phyloP scores from a whole-genome alignment of 2,888 invertebrate species.

The Ormyrus labotus region DNA sequence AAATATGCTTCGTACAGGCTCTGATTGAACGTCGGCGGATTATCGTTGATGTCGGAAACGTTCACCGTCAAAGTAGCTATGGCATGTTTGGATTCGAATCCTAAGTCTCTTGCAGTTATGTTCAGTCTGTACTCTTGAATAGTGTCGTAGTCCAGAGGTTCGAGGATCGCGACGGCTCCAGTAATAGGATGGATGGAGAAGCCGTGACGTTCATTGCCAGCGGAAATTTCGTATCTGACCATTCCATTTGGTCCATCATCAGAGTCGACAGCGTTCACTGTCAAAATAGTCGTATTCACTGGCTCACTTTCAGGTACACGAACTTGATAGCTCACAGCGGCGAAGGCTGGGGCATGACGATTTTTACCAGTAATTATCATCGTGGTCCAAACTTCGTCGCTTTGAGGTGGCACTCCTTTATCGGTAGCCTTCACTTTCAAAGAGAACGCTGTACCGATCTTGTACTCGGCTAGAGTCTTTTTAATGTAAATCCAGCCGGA shows the following conservation, averaged over 20 bases:
- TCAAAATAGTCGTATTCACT: conserved; percentile 89
- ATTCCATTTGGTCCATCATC: conserved; percentile 94
- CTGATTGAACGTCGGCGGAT: conserved; percentile 91
- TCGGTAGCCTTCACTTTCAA: conserved; percentile 88
- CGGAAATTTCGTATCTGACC: conserved; percentile 88
- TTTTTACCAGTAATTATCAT: conserved; percentile 93
- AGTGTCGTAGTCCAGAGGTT: conserved; percentile 90
- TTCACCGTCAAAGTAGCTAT: conserved; percentile 90
- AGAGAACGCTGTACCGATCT: conserved; percentile 78
- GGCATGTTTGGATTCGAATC: conserved; percentile 86
- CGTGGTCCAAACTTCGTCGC: conserved; percentile 84
- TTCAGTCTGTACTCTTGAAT: conserved; percentile 90
- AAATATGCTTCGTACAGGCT: conserved; percentile 86
- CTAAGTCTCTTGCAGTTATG: conserved; percentile 91
- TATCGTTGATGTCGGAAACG: conserved; percentile 95
- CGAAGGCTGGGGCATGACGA: conserved; percentile 87
- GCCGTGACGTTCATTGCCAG: conserved; percentile 87
- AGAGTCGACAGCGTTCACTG: conserved; percentile 89
- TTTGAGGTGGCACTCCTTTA: conserved; percentile 91
- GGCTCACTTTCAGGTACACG: conserved; percentile 95
- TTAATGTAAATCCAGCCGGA: conserved; percentile 89
- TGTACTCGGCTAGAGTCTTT: conserved; percentile 79
- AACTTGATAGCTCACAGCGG: conserved; percentile 90
- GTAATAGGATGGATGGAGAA: conserved; percentile 87
- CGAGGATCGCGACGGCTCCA: conserved; percentile 88